A percentile compares a stretch with the other conserved stretches of the same genome.
Conservation (phyloP, 2,888 invertebrate genomes). For the Orchestes rusci region DNA sequence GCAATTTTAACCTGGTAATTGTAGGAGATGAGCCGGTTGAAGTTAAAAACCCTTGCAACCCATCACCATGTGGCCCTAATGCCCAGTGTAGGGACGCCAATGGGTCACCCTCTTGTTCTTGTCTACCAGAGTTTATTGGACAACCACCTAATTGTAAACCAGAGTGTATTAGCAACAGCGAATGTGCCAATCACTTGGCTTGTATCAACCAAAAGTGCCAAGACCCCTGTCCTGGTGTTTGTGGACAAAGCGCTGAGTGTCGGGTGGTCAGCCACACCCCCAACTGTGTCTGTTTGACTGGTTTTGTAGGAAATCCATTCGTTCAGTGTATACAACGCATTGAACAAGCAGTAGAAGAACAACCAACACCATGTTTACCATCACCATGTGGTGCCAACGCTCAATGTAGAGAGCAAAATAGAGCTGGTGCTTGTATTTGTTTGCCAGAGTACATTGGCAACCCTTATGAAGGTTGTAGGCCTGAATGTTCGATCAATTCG, state of each 20-base stretch:
- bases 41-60: slow-evolving; percentile 54
- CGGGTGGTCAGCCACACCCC: slow-evolving; percentile 64
- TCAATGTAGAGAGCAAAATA: slow-evolving; percentile 57
- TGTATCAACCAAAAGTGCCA: slow-evolving; percentile 69
- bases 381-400: slow-evolving; percentile 72
- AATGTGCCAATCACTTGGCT: slow-evolving; percentile 62
- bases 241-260: slow-evolving; percentile 67
- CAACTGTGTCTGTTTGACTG: slow-evolving; percentile 57
- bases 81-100: slow-evolving; percentile 48
- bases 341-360: slow-evolving; percentile 28
- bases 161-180: slow-evolving; percentile 65
- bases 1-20: neutral
- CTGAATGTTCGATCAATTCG: slow-evolving; percentile 64
- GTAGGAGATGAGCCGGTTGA: slow-evolving; percentile 28
- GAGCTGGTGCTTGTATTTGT: slow-evolving; percentile 66
- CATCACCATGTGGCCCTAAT: slow-evolving; percentile 70
- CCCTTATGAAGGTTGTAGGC: slow-evolving; percentile 67
- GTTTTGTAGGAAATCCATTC: slow-evolving; percentile 59
- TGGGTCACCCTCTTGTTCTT: slow-evolving; percentile 54
- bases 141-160: slow-evolving; percentile 66
- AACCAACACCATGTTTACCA: slow-evolving; percentile 53
- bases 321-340: slow-evolving; percentile 41
- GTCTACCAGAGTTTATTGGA: slow-evolving; percentile 55
- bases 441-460: slow-evolving; percentile 61
- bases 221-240: slow-evolving; percentile 68